A percentile compares a stretch with the other conserved stretches of the same genome.
phyloP scores from a whole-genome alignment of 2,797 vertebrate species.

The Lates japonicus region DNA sequence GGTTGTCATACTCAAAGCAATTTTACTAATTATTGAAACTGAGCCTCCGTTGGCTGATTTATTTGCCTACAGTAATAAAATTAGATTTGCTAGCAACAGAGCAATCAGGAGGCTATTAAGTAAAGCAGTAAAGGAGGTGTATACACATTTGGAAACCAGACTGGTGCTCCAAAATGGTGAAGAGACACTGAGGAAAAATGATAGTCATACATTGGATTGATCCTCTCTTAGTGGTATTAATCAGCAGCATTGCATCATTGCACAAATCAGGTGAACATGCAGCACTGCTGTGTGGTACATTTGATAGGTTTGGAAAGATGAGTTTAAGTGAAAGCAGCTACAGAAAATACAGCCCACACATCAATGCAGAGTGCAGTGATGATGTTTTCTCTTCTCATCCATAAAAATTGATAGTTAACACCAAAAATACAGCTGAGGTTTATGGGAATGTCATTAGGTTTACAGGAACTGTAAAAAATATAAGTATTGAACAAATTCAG shows the following conservation, averaged over 20 bases:
- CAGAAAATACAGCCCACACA: slow-evolving; percentile 27
- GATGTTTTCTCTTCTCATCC: not conserved
- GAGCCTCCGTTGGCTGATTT: slow-evolving; percentile 70
- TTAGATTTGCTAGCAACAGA: slow-evolving; percentile 74
- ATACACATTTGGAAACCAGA: slow-evolving; percentile 60
- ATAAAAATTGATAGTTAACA: not conserved
- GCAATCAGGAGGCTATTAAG: slow-evolving; percentile 73
- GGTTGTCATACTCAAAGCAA: slow-evolving; percentile 68
- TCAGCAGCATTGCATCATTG: slow-evolving; percentile 53
- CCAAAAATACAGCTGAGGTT: not conserved
- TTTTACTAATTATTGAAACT: slow-evolving; percentile 64
- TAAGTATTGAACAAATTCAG: not conserved
- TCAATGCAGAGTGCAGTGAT: not conserved
- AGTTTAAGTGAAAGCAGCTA: slow-evolving; percentile 18
- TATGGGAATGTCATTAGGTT: not conserved
- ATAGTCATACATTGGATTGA: slow-evolving; percentile 54
- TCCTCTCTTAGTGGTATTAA: slow-evolving; percentile 48
- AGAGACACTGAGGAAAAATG: slow-evolving; percentile 49
- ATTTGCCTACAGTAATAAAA: slow-evolving; percentile 76
- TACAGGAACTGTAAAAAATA: not conserved
- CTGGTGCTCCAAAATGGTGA: slow-evolving; percentile 34
- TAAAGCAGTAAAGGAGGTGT: slow-evolving; percentile 70
- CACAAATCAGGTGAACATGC: slow-evolving; percentile 30
- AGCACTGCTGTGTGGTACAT: slow-evolving; percentile 7
- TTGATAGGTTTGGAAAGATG: slow-evolving; percentile 15